phyloP scores from a whole-genome alignment of 1,140 invertebrate genomes.

The Drosophila lowei region DNA sequence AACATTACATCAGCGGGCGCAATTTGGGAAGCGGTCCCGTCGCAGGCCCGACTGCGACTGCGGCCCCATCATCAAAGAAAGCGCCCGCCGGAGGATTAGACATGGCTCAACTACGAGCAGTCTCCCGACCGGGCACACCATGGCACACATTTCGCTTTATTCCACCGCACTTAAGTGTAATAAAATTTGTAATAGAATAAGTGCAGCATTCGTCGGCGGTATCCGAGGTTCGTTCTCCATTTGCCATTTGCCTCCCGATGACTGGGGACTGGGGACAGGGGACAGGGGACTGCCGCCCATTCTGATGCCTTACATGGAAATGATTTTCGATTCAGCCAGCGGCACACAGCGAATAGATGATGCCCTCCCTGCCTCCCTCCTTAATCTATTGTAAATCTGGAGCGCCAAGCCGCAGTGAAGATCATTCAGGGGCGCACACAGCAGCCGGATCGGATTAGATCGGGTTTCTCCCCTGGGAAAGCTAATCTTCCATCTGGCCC shows the following conservation, averaged over 20 bases:
- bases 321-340: slow-evolving; percentile 59
- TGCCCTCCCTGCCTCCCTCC: neutral
- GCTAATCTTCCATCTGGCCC: slow-evolving; percentile 20
- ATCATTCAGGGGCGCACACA: slow-evolving; percentile 40
- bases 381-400: slow-evolving; percentile 37
- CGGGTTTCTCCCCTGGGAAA: slow-evolving; percentile 35
- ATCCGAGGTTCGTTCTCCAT: slow-evolving; percentile 3
- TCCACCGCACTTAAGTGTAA: slow-evolving; percentile 76
- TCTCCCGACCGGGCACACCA: slow-evolving; percentile 41
- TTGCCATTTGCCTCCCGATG: slow-evolving; percentile 1
- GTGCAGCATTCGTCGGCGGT: slow-evolving; percentile 37
- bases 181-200: slow-evolving; percentile 81
- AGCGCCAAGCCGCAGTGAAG: slow-evolving; percentile 51
- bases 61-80: slow-evolving; percentile 62
- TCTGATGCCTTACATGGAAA: slow-evolving; percentile 54
- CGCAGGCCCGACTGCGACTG: neutral
- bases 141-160: slow-evolving; percentile 75
- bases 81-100: slow-evolving; percentile 67
- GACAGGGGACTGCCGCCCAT: neutral
- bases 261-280: too few relatives aligned
- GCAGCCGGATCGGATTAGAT: slow-evolving; percentile 29
- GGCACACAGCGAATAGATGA: slow-evolving; percentile 27
- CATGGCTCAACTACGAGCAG: slow-evolving; percentile 49
- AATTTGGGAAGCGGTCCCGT: slow-evolving; percentile 34
- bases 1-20: slow-evolving; percentile 72